These are phyloP conservation scores for Corythornis vintsioides DNA, from an alignment of 2,113 vertebrate species.

Conservation along the genomic window DNA sequence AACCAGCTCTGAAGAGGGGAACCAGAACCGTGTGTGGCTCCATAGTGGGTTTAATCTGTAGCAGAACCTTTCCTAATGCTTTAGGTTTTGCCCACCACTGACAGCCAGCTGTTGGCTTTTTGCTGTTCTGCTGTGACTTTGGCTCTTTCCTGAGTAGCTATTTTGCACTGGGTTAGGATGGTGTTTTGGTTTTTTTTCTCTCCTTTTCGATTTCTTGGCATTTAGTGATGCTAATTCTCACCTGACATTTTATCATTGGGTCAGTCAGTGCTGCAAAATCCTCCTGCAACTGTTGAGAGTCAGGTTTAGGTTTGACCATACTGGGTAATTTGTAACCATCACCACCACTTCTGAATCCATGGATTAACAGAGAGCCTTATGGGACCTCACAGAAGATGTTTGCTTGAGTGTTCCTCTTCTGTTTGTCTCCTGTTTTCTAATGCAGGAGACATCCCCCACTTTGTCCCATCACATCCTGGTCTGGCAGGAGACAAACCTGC, in stretches of 20 bases:
- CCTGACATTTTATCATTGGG: neutral
- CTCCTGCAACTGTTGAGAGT: neutral
- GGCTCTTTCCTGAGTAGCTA: neutral
- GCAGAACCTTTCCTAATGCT: neutral
- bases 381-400: neutral
- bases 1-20: neutral
- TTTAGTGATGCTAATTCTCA: conserved; percentile 33
- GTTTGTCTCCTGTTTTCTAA: neutral
- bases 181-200: no score
- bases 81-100: neutral
- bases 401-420: neutral
- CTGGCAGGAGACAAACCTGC: neutral
- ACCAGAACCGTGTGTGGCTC: neutral
- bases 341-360: neutral
- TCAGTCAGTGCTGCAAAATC: neutral
- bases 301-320: neutral
- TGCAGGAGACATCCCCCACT: neutral
- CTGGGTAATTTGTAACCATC: neutral
- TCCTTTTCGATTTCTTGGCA: neutral
- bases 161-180: neutral
- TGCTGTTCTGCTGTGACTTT: neutral
- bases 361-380: neutral
- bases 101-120: neutral
- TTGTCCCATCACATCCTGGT: neutral
- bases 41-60: fast-evolving